Percentiles rank a stretch among this genome's conserved stretches.
phyloP scores from a whole-genome alignment of 2,113 vertebrate species.

The Leptobrachium ailaonicum region DNA sequence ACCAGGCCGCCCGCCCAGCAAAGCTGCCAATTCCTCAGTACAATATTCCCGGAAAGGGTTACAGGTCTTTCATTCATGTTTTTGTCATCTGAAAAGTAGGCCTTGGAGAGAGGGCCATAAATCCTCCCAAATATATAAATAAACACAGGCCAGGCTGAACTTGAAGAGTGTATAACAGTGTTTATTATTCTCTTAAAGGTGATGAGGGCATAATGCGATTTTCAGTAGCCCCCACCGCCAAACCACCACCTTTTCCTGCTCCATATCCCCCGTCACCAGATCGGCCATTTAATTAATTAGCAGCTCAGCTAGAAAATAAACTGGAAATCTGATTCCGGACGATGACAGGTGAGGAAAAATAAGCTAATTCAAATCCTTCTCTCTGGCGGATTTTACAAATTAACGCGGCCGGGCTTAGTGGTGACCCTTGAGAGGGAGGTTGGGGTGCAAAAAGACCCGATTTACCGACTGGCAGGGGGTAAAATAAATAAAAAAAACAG shows the following conservation, averaged over 20 bases:
- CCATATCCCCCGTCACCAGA: constrained; percentile 60
- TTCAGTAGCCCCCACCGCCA: constrained; percentile 3
- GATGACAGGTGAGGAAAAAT: constrained; percentile 68
- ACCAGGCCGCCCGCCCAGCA: constrained; percentile 16
- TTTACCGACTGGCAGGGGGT: neutral
- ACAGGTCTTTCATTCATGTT: constrained; percentile 16
- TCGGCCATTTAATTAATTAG: constrained; percentile 83
- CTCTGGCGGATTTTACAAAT: constrained; percentile 75
- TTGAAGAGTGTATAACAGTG: constrained; percentile 61
- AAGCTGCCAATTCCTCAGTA: constrained; percentile 5
- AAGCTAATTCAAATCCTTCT: constrained; percentile 62
- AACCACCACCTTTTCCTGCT: constrained; percentile 8
- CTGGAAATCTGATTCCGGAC: constrained; percentile 58
- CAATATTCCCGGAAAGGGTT: constrained; percentile 32
- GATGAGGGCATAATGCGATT: constrained; percentile 42
- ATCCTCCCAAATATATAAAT: constrained; percentile 79
- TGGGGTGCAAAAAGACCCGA: neutral
- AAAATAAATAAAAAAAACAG: neutral
- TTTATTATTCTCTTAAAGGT: constrained; percentile 71
- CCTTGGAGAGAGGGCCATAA: constrained; percentile 73
- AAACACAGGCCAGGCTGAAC: constrained; percentile 64
- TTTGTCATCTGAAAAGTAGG: constrained; percentile 69
- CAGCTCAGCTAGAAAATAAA: constrained; percentile 68
- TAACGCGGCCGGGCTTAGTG: constrained; percentile 60
- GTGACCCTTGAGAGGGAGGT: neutral